phyloP scores from a whole-genome alignment of 2,888 invertebrate species.

The Venustoraphidia nigricollis region DNA sequence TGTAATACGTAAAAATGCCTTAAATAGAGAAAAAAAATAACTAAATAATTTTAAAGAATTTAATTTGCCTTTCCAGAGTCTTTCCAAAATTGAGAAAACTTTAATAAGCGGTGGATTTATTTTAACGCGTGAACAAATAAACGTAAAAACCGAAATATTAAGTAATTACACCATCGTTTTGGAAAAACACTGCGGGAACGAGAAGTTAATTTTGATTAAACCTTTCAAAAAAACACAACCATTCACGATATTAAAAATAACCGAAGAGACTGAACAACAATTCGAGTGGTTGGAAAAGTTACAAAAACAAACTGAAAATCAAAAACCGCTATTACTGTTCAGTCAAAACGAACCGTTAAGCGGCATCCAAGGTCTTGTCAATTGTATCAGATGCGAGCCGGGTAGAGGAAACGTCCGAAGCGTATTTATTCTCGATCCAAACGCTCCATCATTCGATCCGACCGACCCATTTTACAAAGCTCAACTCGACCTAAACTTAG shows the following conservation, averaged over 20 bases:
- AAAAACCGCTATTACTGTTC: slow-evolving; percentile 42
- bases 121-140: slow-evolving; percentile 39
- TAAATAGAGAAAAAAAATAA: too few relatives aligned
- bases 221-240: slow-evolving; percentile 28
- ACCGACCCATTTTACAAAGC: slow-evolving; percentile 41
- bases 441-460: slow-evolving; percentile 46
- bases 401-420: slow-evolving; percentile 30
- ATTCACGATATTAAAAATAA: slow-evolving; percentile 31
- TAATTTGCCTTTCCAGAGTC: slow-evolving; percentile 4
- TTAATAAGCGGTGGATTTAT: slow-evolving; percentile 43
- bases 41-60: too few relatives aligned
- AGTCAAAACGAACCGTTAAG: slow-evolving; percentile 49
- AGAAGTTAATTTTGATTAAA: slow-evolving; percentile 35
- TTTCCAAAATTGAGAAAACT: slow-evolving; percentile 30
- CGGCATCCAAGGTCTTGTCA: slow-evolving; percentile 77
- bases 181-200: slow-evolving; percentile 31
- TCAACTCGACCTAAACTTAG: slow-evolving; percentile 11
- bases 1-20: too few relatives aligned
- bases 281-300: slow-evolving; percentile 37
- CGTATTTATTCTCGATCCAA: slow-evolving; percentile 37
- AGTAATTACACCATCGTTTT: slow-evolving; percentile 33
- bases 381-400: slow-evolving; percentile 63
- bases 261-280: slow-evolving; percentile 22
- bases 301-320: slow-evolving; percentile 19
- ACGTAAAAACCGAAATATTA: slow-evolving; percentile 28